Base-by-base conservation (phyloP, 1,140 invertebrate species). In the Luehdorfia chinensis region DNA sequence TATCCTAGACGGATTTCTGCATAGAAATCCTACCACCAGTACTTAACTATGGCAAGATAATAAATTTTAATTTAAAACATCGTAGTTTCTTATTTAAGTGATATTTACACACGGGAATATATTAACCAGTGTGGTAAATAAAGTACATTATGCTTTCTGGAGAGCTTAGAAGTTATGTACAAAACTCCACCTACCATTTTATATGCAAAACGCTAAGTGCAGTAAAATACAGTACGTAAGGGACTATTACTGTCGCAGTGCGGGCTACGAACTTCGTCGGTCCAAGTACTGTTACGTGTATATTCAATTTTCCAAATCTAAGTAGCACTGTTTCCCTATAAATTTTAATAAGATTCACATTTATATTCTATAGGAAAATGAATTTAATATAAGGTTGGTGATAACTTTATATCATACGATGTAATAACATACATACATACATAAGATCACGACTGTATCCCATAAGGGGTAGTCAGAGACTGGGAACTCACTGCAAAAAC, bases 151-250 rank as follows among this genome's bases (percentile, higher is more conserved):
- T 19, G 18, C 32, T 16, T 33, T 33, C 18, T 12, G 18, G 34
- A 21, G 16, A 37, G 34, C 18, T 37, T 37, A 37, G n/a, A 18
- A 37, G 34, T 37, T 21, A 37, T 21, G 18, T 19, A 8, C 15
- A 11, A n/a, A 19, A 16, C 34, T n/a, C 34, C 34, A 21, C 34
- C 34, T 13, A 21, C 34, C 34, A 37, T 37, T 37, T 37, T 37
- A 37, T 37, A 37, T 37, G 34, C 34, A 23, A 37, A 37, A 37
- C 34, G 34, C 21, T 37, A 37, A 9, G 7, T 23, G 15, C 18
- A 37, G 34, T 21, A 21, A 37, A 13, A 16, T 37, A 37, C 9
- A 21, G 18, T 16, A 33, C 32, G 32, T 33, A 33, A 33, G 32
- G 18, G 34, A 30, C 27, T 15, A 4, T 36, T 36, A n/a, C 18